These are phyloP conservation scores for Mormyrus hasselquistii DNA, from an alignment of 2,797 vertebrate genomes.

Conservation along the genomic window DNA sequence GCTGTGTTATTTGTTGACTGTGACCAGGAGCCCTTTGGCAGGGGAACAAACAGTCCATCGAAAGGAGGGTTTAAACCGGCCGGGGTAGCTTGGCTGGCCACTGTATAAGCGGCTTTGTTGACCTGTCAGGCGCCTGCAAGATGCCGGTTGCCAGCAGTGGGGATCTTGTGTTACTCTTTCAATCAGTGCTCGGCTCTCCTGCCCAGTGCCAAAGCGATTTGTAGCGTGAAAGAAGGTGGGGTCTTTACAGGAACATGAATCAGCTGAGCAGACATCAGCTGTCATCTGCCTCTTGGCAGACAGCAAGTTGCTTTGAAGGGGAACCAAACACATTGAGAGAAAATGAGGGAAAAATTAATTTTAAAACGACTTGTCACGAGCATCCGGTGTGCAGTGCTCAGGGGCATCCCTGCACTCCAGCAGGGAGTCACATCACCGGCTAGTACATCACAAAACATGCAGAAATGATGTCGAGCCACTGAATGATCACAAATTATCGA, in stretches of 20 bases:
- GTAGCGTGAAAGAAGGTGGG: slow-evolving; percentile 8
- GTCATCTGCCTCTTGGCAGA: not conserved
- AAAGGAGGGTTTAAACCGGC: not conserved
- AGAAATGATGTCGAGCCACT: not conserved
- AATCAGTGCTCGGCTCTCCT: not conserved
- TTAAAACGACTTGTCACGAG: not conserved
- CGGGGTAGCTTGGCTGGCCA: not conserved
- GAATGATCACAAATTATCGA: not conserved
- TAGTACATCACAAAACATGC: not conserved
- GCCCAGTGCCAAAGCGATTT: slow-evolving; percentile 6
- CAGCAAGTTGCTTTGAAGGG: not conserved
- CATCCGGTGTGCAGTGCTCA: not conserved
- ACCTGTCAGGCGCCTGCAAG: slow-evolving; percentile 7
- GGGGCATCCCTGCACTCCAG: not conserved
- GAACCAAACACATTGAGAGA: not conserved
- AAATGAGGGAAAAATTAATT: not conserved
- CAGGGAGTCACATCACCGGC: not conserved
- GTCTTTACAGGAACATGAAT: slow-evolving; percentile 2
- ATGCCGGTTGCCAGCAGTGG: not conserved
- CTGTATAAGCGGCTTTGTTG: not conserved
- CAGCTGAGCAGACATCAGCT: slow-evolving; percentile 5
- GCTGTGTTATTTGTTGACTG: not conserved
- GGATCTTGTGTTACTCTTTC: slow-evolving; percentile 10
- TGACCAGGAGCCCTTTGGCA: slow-evolving; percentile 11
- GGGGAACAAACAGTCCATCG: not conserved